Conservation (phyloP, 2,888 invertebrate genomes). For the Lithophane leautieri region DNA sequence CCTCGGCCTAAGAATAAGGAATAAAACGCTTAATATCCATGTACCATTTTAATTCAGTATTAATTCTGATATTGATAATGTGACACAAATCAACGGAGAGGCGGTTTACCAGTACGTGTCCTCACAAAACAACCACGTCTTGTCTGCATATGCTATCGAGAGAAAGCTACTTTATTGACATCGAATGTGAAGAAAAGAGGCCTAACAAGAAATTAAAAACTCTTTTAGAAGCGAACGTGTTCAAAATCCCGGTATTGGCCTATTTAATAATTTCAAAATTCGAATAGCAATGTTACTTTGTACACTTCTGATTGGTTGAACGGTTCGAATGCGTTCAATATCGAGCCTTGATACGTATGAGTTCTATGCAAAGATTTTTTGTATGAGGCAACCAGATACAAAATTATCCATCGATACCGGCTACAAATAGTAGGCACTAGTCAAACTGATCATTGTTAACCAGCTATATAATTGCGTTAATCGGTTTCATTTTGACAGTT, state of each 20-base stretch:
- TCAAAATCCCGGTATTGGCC: background rate
- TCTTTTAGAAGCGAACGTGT: background rate
- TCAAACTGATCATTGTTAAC: background rate
- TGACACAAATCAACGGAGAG: slow-evolving; percentile 78
- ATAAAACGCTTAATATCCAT: slow-evolving; percentile 76
- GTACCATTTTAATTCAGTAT: slow-evolving; percentile 84
- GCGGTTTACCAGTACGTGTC: slow-evolving; percentile 74
- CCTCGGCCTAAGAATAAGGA: slow-evolving; percentile 31
- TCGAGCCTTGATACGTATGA: background rate
- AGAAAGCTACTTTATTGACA: slow-evolving; percentile 31
- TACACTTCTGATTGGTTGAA: background rate
- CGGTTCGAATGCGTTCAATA: background rate
- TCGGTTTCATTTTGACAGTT: too few relatives aligned
- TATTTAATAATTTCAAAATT: background rate
- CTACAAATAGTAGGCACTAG: background rate
- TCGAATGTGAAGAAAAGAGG: slow-evolving; percentile 10
- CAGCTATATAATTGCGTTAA: too few relatives aligned
- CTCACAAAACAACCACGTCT: slow-evolving; percentile 56
- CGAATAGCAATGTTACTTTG: background rate
- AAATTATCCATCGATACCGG: background rate
- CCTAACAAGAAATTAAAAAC: background rate
- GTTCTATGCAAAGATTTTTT: background rate
- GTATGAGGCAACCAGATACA: background rate
- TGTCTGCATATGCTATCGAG: slow-evolving; percentile 56
- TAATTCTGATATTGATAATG: slow-evolving; percentile 80